phyloP scores from a whole-genome alignment of 2,888 invertebrate genomes.

The Colletes collaris region DNA sequence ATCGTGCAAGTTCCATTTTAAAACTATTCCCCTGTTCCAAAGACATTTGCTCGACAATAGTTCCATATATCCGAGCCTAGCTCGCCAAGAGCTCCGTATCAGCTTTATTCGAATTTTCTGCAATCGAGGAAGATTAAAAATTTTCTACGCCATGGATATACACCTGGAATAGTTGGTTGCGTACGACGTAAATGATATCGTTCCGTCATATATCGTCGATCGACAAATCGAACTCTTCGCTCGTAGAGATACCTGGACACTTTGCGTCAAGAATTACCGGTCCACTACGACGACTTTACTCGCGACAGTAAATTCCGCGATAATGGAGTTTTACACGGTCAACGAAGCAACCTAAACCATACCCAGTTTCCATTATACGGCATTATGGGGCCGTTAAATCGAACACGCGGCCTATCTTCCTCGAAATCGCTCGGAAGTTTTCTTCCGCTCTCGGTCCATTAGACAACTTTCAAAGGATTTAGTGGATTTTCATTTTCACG shows the following conservation, averaged over 20 bases:
- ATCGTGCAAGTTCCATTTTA: background rate
- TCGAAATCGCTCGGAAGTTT: slow-evolving; percentile 20
- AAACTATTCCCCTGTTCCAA: background rate
- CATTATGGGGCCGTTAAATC: slow-evolving; percentile 56
- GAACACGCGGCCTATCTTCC: slow-evolving; percentile 24
- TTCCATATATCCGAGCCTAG: background rate
- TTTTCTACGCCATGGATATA: background rate
- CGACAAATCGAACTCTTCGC: slow-evolving; percentile 16
- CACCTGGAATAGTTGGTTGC: slow-evolving; percentile 5
- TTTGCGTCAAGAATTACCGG: slow-evolving; percentile 8
- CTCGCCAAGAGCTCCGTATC: background rate
- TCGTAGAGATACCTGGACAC: background rate
- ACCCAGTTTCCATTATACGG: slow-evolving; percentile 34
- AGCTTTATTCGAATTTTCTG: background rate
- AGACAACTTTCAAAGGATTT: slow-evolving; percentile 6
- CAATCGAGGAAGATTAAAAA: background rate
- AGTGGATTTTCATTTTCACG: slow-evolving; percentile 8
- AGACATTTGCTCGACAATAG: background rate
- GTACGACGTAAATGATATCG: slow-evolving; percentile 5
- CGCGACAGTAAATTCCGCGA: slow-evolving; percentile 19
- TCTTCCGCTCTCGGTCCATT: slow-evolving; percentile 23
- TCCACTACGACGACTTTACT: slow-evolving; percentile 17
- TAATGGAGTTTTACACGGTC: slow-evolving; percentile 28
- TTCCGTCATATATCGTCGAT: slow-evolving; percentile 4
- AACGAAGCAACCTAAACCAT: slow-evolving; percentile 24